Conservation (phyloP, 1,140 invertebrate species). For the Lanistes nyassanus region DNA sequence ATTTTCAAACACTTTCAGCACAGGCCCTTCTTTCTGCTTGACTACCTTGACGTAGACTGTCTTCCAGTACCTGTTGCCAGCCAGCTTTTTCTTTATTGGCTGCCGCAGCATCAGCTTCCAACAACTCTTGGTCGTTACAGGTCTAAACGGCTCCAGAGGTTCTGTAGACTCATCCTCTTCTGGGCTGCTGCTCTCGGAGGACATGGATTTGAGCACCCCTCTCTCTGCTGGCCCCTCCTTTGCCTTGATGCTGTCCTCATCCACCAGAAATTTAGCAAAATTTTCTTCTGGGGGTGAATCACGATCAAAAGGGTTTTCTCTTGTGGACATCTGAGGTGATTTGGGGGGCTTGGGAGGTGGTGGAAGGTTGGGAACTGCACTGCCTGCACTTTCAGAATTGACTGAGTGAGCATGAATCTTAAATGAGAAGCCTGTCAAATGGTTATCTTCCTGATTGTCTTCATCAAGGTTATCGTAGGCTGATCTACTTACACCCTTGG, state of each 20-base stretch:
- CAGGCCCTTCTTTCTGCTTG: conserved; percentile 48
- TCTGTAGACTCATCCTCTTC: conserved; percentile 94
- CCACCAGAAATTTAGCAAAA: conserved; percentile 60
- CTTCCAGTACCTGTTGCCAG: conserved; percentile 92
- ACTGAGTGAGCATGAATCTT: conserved; percentile 47
- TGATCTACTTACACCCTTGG: conserved; percentile 9
- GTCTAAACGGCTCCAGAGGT: conserved; percentile 90
- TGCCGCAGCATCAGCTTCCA: conserved; percentile 98
- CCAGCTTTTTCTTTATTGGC: conserved; percentile 98
- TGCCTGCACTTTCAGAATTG: conserved; percentile 24
- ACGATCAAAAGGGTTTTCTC: conserved; percentile 85
- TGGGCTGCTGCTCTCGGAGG: conserved; percentile 73
- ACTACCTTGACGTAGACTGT: conserved; percentile 88
- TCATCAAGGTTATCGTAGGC: conserved; percentile 32
- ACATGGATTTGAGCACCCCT: conserved; percentile 43
- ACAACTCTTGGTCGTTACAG: conserved; percentile 81
- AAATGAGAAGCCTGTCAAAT: conserved; percentile 44
- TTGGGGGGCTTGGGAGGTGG: conserved; percentile 58
- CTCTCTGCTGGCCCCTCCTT: conserved; percentile 39
- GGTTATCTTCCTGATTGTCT: conserved; percentile 43
- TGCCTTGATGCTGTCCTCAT: conserved; percentile 40
- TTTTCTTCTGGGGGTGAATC: conserved; percentile 67
- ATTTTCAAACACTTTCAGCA: conserved; percentile 45
- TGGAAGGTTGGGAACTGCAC: conserved; percentile 40
- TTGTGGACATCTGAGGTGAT: conserved; percentile 69